Evolutionary conservation across 2,888 invertebrate genomes (phyloP).

Genomic region (Idaea straminata): DNA sequence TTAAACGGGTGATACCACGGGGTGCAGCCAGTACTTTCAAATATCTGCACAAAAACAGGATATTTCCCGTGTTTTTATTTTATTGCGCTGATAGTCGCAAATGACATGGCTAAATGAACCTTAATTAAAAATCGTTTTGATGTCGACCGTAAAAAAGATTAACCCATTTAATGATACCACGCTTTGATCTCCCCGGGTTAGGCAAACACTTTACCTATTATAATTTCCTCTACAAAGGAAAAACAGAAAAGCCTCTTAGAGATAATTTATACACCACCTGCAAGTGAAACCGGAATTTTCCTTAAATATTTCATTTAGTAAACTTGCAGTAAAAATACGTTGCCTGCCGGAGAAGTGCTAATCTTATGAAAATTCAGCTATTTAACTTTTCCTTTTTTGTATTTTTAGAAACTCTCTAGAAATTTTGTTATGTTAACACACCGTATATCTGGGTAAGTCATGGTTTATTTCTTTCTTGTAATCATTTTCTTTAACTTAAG

Average conservation of each 20-base stretch:
- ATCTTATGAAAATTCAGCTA: slow-evolving; percentile 1
- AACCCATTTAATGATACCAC: slow-evolving; percentile 4
- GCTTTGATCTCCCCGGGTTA: slow-evolving; percentile 39
- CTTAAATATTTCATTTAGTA: slow-evolving; percentile 6
- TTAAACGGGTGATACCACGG: too few species aligned
- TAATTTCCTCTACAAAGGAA: slow-evolving; percentile 30
- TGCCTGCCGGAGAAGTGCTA: background rate
- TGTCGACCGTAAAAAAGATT: background rate
- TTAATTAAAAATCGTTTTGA: background rate
- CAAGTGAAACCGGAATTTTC: slow-evolving; percentile 5
- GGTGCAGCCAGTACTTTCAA: too few species aligned
- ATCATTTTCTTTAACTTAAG: too few species aligned
- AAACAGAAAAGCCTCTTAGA: background rate
- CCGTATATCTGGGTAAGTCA: background rate
- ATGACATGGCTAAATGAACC: background rate
- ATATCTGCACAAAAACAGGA: background rate
- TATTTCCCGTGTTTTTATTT: too few species aligned
- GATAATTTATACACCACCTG: slow-evolving; percentile 18
- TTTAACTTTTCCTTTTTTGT: background rate
- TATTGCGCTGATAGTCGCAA: background rate
- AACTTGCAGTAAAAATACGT: slow-evolving; percentile 6
- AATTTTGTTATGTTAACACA: background rate
- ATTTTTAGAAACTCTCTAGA: background rate
- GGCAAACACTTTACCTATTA: slow-evolving; percentile 29
- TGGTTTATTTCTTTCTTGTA: background rate